Evolutionary conservation across 2,888 invertebrate genomes (phyloP), one percentile per base, ranked within the genome.

Genomic region (Xylota segnis): DNA sequence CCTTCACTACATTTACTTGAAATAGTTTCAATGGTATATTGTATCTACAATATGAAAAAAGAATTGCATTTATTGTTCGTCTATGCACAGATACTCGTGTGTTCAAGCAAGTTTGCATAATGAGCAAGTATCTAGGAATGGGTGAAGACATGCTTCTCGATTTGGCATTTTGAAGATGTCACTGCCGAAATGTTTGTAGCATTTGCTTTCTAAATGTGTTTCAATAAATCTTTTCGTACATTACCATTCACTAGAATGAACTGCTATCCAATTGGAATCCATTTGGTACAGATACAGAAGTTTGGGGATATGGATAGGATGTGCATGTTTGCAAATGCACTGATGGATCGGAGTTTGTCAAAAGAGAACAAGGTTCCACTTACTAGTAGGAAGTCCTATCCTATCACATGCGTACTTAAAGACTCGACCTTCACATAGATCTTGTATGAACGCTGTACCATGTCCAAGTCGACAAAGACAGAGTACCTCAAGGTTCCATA

Each of bases 1-100:
- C 83, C 72, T 79, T 83, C 83, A 79, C 83, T 63, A 72, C 61
- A 56, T 79, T 29, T 29, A 56, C 65, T 83, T 77, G 27, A 23
- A 70, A 50, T 23, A 61, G 47, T 63, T 43, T 68, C 23, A 12
- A 9, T 43, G 27, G 27, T 29, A 1, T 23, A 29, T 34, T 29
- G 4, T 23, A 29, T 34, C 9, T 18, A 29, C 18, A 37, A 7
- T 16, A 47, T 9, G n/a, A 10, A 47, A 47, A 23, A 29, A 43
- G 59, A 63, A 32, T 47, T 50, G 50, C 50, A 50, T 50, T 27
- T 29, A 23, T 40, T 27, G 52, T 12, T 18, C 12, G 5, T 10
- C 14, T 14, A 5, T 5, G 1, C 5, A 4, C 23, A 50, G 23
- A 18, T 52, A 34, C 34, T 9, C 2, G 29, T 47, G 12, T 63